Evolutionary conservation across 2,797 vertebrate genomes (phyloP).

Genomic region (Sebastes nivosus): DNA sequence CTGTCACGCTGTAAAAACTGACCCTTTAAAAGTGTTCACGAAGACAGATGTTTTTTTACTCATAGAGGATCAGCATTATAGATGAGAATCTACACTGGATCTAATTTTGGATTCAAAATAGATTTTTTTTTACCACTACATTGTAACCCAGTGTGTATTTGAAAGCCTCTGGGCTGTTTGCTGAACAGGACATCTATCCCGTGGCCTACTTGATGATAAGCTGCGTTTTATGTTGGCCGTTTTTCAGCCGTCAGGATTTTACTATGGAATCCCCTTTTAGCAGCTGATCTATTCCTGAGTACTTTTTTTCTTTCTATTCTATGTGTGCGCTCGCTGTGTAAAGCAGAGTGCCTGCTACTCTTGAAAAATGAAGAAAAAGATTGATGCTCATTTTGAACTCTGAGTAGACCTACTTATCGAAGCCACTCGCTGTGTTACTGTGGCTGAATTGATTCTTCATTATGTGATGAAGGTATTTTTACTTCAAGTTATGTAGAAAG

Average conservation of each 20-base stretch:
- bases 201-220: slow-evolving; percentile 66
- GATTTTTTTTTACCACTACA: background rate
- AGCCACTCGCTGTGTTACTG: background rate
- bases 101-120: background rate
- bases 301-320: background rate
- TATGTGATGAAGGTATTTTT: background rate
- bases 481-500: background rate
- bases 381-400: slow-evolving; percentile 14
- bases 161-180: slow-evolving; percentile 7
- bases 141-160: background rate
- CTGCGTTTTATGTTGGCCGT: slow-evolving; percentile 43
- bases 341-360: background rate
- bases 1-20: slow-evolving; percentile 34
- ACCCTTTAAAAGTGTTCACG: slow-evolving; percentile 13
- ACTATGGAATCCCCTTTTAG: slow-evolving; percentile 53
- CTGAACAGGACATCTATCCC: slow-evolving; percentile 7
- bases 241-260: slow-evolving; percentile 64
- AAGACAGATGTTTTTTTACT: slow-evolving; percentile 16
- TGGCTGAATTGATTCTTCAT: background rate
- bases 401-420: background rate
- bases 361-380: slow-evolving; percentile 1
- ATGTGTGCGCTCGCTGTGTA: background rate
- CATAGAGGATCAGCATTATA: no score
- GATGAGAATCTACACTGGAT: background rate
- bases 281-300: slow-evolving; percentile 28